Conservation (phyloP, 2,888 invertebrate species). For the Criorhina ranunculi region DNA sequence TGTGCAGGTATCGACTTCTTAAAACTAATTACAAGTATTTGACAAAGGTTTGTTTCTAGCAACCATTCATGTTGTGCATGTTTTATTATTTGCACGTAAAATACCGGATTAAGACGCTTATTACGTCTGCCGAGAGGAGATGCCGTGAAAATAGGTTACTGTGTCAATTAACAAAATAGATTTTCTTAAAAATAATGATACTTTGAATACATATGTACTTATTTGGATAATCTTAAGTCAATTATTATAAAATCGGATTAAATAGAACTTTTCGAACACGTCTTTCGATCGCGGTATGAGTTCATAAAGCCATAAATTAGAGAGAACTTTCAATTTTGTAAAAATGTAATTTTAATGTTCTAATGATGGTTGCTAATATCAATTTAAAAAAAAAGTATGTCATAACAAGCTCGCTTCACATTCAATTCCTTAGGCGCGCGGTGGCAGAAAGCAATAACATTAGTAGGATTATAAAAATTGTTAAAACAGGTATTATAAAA, state of each 20-base stretch:
- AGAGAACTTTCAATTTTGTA: background rate
- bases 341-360: constrained; percentile 2
- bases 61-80: too few species aligned
- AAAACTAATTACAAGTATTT: too few species aligned
- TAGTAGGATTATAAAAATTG: constrained; percentile 27
- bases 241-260: constrained; percentile 33
- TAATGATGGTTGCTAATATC: constrained; percentile 37
- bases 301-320: constrained; percentile 7
- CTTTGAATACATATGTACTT: too few species aligned
- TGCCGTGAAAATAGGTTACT: too few species aligned
- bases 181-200: too few species aligned
- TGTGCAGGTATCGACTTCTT: too few species aligned
- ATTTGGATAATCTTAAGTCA: background rate
- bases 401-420: constrained; percentile 60
- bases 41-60: too few species aligned
- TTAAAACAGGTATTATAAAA: constrained; percentile 21
- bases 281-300: background rate
- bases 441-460: constrained; percentile 57
- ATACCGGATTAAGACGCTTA: too few species aligned
- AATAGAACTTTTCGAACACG: constrained; percentile 30
- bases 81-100: too few species aligned
- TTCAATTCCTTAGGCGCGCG: constrained; percentile 71
- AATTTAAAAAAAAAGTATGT: constrained; percentile 22
- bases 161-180: too few species aligned
- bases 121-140: too few species aligned